Evolutionary conservation across 2,888 invertebrate species (phyloP).

Genomic region (Drosophila mimetica): DNA sequence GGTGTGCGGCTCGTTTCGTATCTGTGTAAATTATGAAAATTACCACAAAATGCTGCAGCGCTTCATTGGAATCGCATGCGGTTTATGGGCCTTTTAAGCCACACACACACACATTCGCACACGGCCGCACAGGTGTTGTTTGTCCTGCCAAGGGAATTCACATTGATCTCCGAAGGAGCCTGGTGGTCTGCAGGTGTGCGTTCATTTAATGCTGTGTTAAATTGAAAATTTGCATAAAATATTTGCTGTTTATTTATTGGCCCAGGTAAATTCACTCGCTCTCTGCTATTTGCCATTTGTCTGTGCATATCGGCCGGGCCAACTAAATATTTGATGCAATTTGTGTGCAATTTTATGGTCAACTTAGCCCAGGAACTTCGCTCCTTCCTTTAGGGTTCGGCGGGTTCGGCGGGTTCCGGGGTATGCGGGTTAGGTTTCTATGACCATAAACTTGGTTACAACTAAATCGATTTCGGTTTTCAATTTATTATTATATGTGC

Average conservation of each 20-base stretch:
- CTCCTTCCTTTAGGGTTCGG: conserved; percentile 14
- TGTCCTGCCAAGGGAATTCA: conserved; percentile 42
- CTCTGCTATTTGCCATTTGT: conserved; percentile 45
- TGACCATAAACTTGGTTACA: conserved; percentile 36
- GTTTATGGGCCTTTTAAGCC: conserved; percentile 60
- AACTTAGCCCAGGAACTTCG: conserved; percentile 53
- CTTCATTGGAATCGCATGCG: conserved; percentile 34
- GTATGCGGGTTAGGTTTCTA: no score
- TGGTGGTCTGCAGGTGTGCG: conserved; percentile 13
- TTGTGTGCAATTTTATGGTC: conserved; percentile 73
- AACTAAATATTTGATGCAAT: conserved; percentile 75
- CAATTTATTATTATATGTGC: conserved; percentile 36
- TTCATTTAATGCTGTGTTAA: conserved; percentile 76
- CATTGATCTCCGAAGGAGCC: conserved; percentile 46
- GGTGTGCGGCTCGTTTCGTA: conserved; percentile 34
- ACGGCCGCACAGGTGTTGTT: conserved; percentile 17
- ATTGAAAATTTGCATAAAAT: conserved; percentile 79
- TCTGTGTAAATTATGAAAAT: conserved; percentile 71
- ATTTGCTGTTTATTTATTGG: conserved; percentile 75
- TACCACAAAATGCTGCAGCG: conserved; percentile 57
- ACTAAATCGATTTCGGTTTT: conserved; percentile 44
- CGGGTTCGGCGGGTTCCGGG: neutral
- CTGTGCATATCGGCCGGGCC: conserved; percentile 41
- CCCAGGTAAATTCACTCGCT: conserved; percentile 39
- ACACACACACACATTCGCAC: conserved; percentile 67